These are phyloP conservation scores for Elaeidobius kamerunicus DNA, from an alignment of 2,888 invertebrate species.

Conservation along the genomic window DNA sequence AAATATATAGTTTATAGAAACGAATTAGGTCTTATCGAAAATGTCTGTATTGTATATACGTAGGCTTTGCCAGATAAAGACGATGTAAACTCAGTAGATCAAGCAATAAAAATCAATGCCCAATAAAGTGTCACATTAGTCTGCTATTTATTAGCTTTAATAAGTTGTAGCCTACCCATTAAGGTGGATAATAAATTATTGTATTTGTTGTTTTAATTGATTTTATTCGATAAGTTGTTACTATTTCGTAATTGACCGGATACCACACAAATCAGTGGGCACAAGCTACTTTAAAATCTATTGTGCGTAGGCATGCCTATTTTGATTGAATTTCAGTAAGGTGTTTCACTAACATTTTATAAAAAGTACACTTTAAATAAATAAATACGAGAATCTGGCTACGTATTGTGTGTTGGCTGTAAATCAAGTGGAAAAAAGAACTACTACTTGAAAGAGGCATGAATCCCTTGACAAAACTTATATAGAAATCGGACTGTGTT, in stretches of 20 bases:
- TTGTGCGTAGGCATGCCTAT: no score
- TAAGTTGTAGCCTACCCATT: slow-evolving; percentile 21
- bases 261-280: slow-evolving; percentile 14
- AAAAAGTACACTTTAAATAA: no score
- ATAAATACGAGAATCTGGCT: no score
- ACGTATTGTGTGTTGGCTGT: slow-evolving; percentile 1
- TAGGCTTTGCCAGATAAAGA: no score
- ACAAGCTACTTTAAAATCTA: no score
- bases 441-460: slow-evolving; percentile 15
- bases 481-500: slow-evolving; percentile 39
- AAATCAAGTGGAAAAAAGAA: slow-evolving; percentile 3
- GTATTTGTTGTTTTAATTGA: slow-evolving; percentile 21
- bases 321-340: no score
- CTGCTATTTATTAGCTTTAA: slow-evolving; percentile 22
- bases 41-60: no score
- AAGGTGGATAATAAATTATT: slow-evolving; percentile 21
- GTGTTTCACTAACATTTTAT: not conserved
- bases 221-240: slow-evolving; percentile 13
- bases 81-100: no score
- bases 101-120: no score
- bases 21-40: no score
- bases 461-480: slow-evolving; percentile 34
- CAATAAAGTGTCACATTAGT: slow-evolving; percentile 22
- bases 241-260: slow-evolving; percentile 14
- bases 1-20: no score